These are phyloP conservation scores for Odontophorus gujanensis DNA, from an alignment of 2,113 vertebrate genomes.

Conservation along the genomic window DNA sequence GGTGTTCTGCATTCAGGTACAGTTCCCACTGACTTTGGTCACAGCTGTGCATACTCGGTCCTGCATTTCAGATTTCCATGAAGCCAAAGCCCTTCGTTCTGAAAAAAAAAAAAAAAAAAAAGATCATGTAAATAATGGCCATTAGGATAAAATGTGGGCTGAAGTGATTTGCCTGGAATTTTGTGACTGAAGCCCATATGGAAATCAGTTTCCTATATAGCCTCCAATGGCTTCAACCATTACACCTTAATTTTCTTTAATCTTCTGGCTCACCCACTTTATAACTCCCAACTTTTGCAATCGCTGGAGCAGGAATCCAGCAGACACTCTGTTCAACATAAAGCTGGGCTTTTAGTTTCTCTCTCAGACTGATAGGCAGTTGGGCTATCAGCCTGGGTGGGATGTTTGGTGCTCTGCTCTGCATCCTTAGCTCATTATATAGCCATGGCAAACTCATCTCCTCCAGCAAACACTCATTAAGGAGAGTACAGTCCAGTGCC, in stretches of 20 bases:
- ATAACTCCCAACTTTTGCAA: not conserved
- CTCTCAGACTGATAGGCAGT: not conserved
- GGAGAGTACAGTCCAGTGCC: not conserved
- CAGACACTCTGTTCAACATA: not conserved
- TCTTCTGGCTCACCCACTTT: not conserved
- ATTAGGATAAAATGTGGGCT: not conserved
- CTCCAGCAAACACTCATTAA: not conserved
- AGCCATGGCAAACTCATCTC: not conserved
- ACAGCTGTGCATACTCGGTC: not conserved
- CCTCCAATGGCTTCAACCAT: not conserved
- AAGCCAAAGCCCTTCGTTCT: not conserved
- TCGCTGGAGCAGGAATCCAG: not conserved
- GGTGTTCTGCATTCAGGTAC: not conserved
- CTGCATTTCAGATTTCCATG: not conserved
- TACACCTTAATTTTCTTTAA: not conserved
- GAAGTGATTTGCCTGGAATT: conserved; percentile 2
- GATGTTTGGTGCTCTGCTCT: not conserved
- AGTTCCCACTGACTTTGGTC: not conserved
- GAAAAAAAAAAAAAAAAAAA: not conserved
- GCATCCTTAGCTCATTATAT: not conserved
- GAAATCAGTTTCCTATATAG: not conserved
- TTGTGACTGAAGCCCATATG: not conserved
- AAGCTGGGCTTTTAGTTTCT: not conserved
- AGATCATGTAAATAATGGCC: not conserved
- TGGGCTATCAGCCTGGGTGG: not conserved